Evolutionary conservation across 2,888 invertebrate species (phyloP), one percentile per base, ranked within the genome.

Genomic region (Brachypterus glaber): DNA sequence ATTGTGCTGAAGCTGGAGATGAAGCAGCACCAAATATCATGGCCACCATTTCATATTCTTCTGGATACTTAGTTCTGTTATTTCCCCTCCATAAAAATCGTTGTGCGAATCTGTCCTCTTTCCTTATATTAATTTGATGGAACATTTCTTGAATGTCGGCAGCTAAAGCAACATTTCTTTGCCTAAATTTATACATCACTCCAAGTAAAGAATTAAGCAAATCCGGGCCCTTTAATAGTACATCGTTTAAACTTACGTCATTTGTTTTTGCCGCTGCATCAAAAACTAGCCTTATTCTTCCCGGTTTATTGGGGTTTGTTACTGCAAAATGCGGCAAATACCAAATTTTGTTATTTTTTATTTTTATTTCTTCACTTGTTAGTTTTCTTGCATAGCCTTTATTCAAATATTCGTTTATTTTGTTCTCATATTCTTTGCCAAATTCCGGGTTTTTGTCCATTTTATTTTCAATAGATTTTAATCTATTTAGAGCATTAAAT

Each of bases 21-120:
- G 16, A 40, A 32, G 32, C 17, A 26, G 35, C 40, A 26, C 35
- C 35, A 25, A 31, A 39, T 8, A 21, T 40, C 32, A 40, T 35
- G 2, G 30, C 35, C 8, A 27, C 15, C 36, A 40, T 40, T 36
- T 29, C 32, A 11, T 11, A 15, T 2, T 8, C 11, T 17, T 25
- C 18, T 15, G 18, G 26, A 11, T 25, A 18, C 8, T 29, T 8
- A 8, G n/a, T 3, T 26, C 26, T 30, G 3, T 35, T 30, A 8
- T 16, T 14, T 29, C 27, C 27, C 7, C 33, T 17, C 36, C 40
- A 40, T 4, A 40, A 12, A 17, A 40, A 36, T 11, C 29, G 26
- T 25, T 40, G 40, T 12, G 40, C 40, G 21, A 8, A 4, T 27
- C 16, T 8, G 15, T 34, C 30, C 25, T 30, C 30, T 17, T 9